Conservation (phyloP, 1,140 invertebrate genomes). For the Andrena cerasifolii region DNA sequence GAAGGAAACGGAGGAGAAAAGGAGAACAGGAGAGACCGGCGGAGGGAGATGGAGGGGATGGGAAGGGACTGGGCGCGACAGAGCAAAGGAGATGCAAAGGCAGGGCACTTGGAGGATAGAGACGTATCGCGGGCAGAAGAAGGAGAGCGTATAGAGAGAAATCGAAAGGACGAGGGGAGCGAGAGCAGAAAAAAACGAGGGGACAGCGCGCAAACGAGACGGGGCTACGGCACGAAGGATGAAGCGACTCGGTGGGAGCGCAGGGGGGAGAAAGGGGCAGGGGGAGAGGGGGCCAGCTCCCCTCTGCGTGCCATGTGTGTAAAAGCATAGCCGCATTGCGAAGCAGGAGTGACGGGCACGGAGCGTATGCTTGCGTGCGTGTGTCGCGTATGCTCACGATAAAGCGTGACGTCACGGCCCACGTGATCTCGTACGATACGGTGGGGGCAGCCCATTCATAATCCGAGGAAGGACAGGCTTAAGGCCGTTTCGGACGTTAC, state of each 20-base stretch:
- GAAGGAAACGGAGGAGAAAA: too few relatives aligned
- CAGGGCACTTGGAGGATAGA: too few relatives aligned
- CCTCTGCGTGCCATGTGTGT: conserved; percentile 37
- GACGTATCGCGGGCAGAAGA: background rate
- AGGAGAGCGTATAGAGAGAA: background rate
- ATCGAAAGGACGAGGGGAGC: background rate
- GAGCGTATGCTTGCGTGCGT: conserved; percentile 56
- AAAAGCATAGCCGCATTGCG: conserved; percentile 41
- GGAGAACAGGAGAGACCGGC: background rate
- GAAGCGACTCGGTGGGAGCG: background rate
- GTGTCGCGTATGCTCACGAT: conserved; percentile 58
- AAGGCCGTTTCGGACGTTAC: conserved; percentile 76
- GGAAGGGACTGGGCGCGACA: too few relatives aligned
- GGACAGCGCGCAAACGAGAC: too few relatives aligned
- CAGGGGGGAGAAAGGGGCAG: background rate
- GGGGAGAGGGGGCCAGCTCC: background rate
- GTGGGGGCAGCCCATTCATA: conserved; percentile 76
- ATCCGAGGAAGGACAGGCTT: conserved; percentile 79
- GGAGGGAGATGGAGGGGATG: too few relatives aligned
- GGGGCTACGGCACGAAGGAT: background rate
- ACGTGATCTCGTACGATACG: conserved; percentile 69
- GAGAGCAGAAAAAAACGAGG: background rate
- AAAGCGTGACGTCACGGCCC: conserved; percentile 68
- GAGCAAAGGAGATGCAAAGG: too few relatives aligned
- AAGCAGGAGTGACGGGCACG: conserved; percentile 11